Conservation (phyloP, 2,888 invertebrate genomes). For the Axea sp. region DNA sequence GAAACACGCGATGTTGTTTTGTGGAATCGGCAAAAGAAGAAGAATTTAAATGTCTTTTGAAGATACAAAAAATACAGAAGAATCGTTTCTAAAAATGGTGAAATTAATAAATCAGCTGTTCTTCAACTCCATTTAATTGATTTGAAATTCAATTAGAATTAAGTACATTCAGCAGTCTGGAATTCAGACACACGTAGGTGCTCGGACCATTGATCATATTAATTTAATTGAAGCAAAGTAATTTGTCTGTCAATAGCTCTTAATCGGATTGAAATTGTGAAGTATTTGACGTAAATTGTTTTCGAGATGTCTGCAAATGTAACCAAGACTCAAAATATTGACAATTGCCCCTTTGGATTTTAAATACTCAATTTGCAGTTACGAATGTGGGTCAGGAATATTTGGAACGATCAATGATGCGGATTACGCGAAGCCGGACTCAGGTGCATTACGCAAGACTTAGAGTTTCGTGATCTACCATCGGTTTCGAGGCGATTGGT, state of each 20-base stretch:
- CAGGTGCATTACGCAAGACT: slow-evolving; percentile 42
- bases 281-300: slow-evolving; percentile 34
- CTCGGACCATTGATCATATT: slow-evolving; percentile 31
- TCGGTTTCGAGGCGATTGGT: slow-evolving; percentile 15
- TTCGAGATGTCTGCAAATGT: slow-evolving; percentile 17
- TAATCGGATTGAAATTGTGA: not conserved
- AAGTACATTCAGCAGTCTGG: slow-evolving; percentile 2
- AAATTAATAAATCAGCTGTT: too few relatives aligned
- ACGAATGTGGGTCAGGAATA: slow-evolving; percentile 60
- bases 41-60: too few relatives aligned
- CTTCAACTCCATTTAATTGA: too few relatives aligned
- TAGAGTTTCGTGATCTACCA: slow-evolving; percentile 38
- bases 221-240: slow-evolving; percentile 41
- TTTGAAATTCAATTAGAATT: slow-evolving; percentile 8
- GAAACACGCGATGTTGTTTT: too few relatives aligned
- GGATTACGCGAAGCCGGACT: slow-evolving; percentile 58
- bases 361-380: slow-evolving; percentile 46
- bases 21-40: too few relatives aligned
- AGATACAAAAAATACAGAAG: too few relatives aligned
- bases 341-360: slow-evolving; percentile 36
- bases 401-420: slow-evolving; percentile 62
- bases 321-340: slow-evolving; percentile 35
- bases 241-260: slow-evolving; percentile 27
- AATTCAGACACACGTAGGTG: slow-evolving; percentile 1
- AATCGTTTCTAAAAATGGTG: too few relatives aligned